These are phyloP conservation scores for Steinernema feltiae DNA, from an alignment of 1,140 invertebrate species.

Conservation along the genomic window DNA sequence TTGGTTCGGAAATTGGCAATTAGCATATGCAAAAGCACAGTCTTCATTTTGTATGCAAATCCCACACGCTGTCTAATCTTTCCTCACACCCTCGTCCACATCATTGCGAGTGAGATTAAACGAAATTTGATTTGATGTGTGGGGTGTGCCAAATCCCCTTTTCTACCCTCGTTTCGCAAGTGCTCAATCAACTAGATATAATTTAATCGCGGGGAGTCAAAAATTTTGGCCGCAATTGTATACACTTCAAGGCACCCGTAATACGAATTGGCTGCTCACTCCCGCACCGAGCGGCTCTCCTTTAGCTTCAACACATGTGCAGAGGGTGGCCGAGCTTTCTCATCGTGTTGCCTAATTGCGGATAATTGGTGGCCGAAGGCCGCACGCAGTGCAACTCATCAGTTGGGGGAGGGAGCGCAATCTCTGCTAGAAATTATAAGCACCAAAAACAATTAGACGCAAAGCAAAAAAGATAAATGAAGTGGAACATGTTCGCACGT, in stretches of 20 bases:
- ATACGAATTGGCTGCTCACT: neutral
- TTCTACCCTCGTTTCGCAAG: conserved; percentile 11
- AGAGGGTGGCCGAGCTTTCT: neutral
- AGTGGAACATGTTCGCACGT: neutral
- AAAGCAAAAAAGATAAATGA: neutral
- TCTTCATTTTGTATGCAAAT: conserved; percentile 3
- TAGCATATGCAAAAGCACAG: neutral
- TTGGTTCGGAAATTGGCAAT: neutral
- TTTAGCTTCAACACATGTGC: neutral
- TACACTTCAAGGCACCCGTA: neutral
- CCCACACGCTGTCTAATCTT: conserved; percentile 4
- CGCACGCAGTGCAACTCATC: neutral
- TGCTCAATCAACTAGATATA: conserved; percentile 10
- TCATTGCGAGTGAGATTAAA: neutral
- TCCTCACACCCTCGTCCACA: neutral
- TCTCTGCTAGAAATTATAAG: neutral
- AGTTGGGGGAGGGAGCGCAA: neutral
- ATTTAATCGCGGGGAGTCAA: conserved; percentile 9
- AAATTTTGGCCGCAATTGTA: neutral
- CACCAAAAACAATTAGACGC: neutral
- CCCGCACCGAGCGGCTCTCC: neutral
- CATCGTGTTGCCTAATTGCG: neutral
- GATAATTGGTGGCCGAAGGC: no score
- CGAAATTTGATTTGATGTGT: conserved; percentile 6
- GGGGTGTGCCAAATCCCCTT: conserved; percentile 9